phyloP scores from a whole-genome alignment of 2,113 vertebrate species.

The Neodon shergylaensis region DNA sequence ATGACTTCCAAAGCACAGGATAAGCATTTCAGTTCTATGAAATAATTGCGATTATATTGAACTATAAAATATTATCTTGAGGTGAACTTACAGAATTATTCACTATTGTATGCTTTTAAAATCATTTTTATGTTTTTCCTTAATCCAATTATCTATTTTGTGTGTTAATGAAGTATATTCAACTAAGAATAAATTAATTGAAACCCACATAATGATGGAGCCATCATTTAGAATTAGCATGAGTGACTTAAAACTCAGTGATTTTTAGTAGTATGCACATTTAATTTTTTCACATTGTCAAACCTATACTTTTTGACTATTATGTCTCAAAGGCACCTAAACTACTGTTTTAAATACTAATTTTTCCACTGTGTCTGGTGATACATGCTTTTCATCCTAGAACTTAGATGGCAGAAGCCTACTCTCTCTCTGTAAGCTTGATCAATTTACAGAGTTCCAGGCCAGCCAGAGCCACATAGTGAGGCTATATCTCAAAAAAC shows the following conservation, averaged over 20 bases:
- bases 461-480: background rate
- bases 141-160: background rate
- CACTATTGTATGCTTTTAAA: conserved; percentile 34
- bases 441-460: background rate
- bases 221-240: background rate
- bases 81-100: background rate
- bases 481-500: background rate
- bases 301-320: background rate
- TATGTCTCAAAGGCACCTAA: background rate
- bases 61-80: background rate
- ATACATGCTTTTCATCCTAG: background rate
- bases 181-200: background rate
- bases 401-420: background rate
- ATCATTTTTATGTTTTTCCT: background rate
- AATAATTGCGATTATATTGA: background rate
- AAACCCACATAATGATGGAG: background rate
- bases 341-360: background rate
- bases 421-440: background rate
- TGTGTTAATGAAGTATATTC: background rate
- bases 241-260: background rate
- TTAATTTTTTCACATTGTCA: background rate
- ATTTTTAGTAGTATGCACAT: background rate
- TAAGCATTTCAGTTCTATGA: conserved; percentile 8
- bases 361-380: background rate
- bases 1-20: conserved; percentile 28